Base-by-base conservation (phyloP, 2,797 vertebrate species). In the Sphaeramia orbicularis region DNA sequence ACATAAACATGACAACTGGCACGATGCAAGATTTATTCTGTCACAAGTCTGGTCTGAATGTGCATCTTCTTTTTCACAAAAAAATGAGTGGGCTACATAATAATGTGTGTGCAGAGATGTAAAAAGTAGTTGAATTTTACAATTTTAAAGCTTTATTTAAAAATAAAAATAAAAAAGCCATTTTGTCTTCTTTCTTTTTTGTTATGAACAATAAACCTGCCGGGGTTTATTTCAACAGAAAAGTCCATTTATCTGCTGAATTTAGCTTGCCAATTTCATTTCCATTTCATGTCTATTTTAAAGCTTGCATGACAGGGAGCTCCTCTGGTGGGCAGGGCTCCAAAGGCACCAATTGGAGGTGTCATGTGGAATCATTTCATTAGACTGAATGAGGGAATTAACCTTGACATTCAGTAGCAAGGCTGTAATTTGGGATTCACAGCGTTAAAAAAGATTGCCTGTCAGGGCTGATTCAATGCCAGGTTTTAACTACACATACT, bases 321-420 rank as follows among this genome's bases (percentile, higher is more conserved):
- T 95, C 94, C 90, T 95, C 92, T 93, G 91, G 90, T 85, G 78
- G 93, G 92, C 86, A 87, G 92, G 85, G 83, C 66, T 94, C 94
- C 92, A 94, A 94, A 90, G 90, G 92, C 92, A 86, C 92, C 95
- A 94, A 96, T 96, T 95, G 94, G 93, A 95, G 93, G 92, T 96
- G 96, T 96, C 96, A 93, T 93, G 92, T 95, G 94, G 95, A 96
- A 97, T 95, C 95, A 96, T 95, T 95, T 95, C 95, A 96, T 97
- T 95, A 96, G 84, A 70, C 82, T 80, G 61, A 51, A 65, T 88
- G 90, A 92, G 90, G 84, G 95, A 96, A 97, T 97, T 94, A 96
- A 95, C 94, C 93, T 91, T 94, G 96, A 96, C 95, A 93, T 91
- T 94, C 92, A 89, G 95, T 94, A 92, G 90, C 92, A 90, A 91